Evolutionary conservation across 2,797 vertebrate species (phyloP).

Genomic region (Sciaenops ocellatus): DNA sequence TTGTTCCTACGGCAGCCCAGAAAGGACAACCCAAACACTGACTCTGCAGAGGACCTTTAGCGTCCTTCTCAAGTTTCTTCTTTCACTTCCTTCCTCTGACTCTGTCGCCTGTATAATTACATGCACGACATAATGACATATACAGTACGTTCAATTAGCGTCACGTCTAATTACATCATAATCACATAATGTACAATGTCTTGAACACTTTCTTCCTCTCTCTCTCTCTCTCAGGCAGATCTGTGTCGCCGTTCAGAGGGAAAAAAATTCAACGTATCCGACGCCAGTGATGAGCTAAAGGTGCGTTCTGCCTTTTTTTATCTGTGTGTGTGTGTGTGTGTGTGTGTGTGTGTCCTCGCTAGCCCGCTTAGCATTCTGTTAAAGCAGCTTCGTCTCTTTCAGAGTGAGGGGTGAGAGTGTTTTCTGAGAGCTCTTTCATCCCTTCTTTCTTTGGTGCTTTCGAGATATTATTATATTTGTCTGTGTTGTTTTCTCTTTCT

Average conservation of each 20-base stretch:
- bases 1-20: too few species aligned
- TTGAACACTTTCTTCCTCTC: conserved; percentile 24
- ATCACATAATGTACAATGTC: conserved; percentile 4
- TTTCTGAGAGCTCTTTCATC: conserved; percentile 18
- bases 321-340: conserved; percentile 8
- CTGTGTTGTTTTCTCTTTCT: background rate
- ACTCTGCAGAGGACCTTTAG: too few species aligned
- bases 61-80: too few species aligned
- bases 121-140: conserved; percentile 9
- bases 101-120: background rate
- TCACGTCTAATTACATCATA: conserved; percentile 12
- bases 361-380: conserved; percentile 64
- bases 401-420: conserved; percentile 23
- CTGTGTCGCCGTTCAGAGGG: conserved; percentile 43
- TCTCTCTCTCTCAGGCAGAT: conserved; percentile 40
- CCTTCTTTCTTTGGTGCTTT: background rate
- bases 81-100: background rate
- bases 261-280: conserved; percentile 35
- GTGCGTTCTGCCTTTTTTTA: conserved; percentile 50
- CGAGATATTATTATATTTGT: background rate
- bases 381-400: conserved; percentile 33
- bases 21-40: too few species aligned
- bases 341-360: conserved; percentile 13
- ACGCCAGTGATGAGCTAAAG: conserved; percentile 76
- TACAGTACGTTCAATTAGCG: conserved; percentile 5